A percentile compares a stretch with the other conserved stretches of the same genome.
Conservation (phyloP, 2,113 vertebrate species). For the Progne subis region DNA sequence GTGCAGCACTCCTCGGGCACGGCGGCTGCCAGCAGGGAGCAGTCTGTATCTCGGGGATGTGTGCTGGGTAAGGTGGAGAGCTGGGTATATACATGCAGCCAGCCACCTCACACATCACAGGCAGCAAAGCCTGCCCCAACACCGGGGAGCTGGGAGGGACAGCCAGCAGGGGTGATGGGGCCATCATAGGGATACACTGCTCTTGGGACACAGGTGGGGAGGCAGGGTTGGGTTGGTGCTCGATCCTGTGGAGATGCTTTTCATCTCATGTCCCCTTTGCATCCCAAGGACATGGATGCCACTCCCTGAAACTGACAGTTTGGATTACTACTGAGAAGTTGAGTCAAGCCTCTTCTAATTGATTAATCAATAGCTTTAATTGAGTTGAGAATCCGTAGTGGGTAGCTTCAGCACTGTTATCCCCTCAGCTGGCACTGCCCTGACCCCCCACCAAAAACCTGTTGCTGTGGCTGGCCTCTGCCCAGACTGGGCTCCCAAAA, state of each 20-base stretch:
- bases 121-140: not conserved
- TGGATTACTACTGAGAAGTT: constrained; percentile 24
- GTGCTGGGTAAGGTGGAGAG: not conserved
- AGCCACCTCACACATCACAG: accelerated
- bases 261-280: not conserved
- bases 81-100: too few relatives aligned
- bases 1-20: accelerated
- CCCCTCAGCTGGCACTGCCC: not conserved
- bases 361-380: constrained; percentile 74
- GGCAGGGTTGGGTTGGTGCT: accelerated
- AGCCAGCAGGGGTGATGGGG: accelerated
- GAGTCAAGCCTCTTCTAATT: constrained; percentile 50
- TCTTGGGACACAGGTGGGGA: too few relatives aligned
- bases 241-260: not conserved
- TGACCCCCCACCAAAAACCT: not conserved
- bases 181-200: accelerated
- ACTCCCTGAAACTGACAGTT: not conserved
- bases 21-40: accelerated
- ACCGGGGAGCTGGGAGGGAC: accelerated
- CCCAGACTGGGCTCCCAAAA: not conserved
- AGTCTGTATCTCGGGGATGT: not conserved
- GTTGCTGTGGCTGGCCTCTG: not conserved
- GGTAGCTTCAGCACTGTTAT: not conserved
- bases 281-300: not conserved
- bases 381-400: constrained; percentile 51